phyloP scores from a whole-genome alignment of 2,113 vertebrate genomes.

The Calyptommatus sinebrachiatus region DNA sequence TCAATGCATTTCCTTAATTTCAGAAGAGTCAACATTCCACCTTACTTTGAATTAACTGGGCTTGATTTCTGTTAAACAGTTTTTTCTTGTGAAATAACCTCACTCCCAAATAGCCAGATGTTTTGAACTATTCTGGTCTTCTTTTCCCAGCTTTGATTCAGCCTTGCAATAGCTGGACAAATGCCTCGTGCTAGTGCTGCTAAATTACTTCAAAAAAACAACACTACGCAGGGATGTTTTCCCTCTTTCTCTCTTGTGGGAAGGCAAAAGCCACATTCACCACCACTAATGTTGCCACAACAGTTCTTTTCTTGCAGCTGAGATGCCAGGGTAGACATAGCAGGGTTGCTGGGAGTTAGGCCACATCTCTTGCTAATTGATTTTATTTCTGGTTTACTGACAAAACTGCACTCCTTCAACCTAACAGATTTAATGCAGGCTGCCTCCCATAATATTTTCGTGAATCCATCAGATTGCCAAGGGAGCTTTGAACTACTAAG shows the following conservation, averaged over 20 bases:
- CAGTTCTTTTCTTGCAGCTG: slow-evolving; percentile 2
- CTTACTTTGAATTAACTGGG: accelerated
- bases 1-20: background rate
- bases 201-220: slow-evolving; percentile 17
- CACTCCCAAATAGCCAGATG: background rate
- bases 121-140: background rate
- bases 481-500: background rate
- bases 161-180: slow-evolving; percentile 4
- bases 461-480: background rate
- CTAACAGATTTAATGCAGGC: slow-evolving; percentile 11
- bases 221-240: background rate
- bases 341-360: slow-evolving; percentile 3
- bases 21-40: accelerated
- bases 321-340: slow-evolving; percentile 26
- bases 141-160: slow-evolving; percentile 33
- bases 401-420: background rate
- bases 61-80: background rate
- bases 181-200: accelerated
- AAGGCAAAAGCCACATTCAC: slow-evolving; percentile 32
- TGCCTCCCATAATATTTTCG: background rate
- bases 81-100: accelerated
- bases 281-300: slow-evolving; percentile 16
- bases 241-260: slow-evolving; percentile 43
- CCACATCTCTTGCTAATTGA: slow-evolving; percentile 13
- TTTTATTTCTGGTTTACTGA: slow-evolving; percentile 27